phyloP scores from a whole-genome alignment of 2,888 invertebrate species.

The Oligia latruncula region DNA sequence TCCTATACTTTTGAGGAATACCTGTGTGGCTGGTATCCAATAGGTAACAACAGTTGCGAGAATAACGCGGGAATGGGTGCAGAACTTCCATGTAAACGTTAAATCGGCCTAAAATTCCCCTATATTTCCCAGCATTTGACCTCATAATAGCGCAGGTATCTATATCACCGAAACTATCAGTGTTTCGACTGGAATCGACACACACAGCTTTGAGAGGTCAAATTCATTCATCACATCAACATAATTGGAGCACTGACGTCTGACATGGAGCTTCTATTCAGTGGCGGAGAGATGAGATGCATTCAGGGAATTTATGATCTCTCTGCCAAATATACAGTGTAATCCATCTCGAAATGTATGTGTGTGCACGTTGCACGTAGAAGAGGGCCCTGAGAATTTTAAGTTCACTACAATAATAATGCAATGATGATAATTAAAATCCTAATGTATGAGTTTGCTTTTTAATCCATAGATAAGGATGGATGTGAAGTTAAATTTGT shows the following conservation, averaged over 20 bases:
- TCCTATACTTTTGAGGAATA: neutral
- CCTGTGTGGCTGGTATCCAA: slow-evolving; percentile 2
- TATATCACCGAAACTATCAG: neutral
- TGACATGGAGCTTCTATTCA: slow-evolving; percentile 51
- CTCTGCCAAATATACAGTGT: slow-evolving; percentile 40
- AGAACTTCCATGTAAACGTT: slow-evolving; percentile 5
- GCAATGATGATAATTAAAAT: neutral
- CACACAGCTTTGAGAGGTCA: slow-evolving; percentile 38
- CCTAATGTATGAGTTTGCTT: neutral
- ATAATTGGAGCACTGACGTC: slow-evolving; percentile 52
- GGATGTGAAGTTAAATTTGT: no score
- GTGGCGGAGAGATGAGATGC: slow-evolving; percentile 32
- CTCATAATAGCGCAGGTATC: neutral
- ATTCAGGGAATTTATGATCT: slow-evolving; percentile 35
- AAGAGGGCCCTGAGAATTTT: neutral
- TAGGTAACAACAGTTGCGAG: slow-evolving; percentile 3
- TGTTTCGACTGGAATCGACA: slow-evolving; percentile 26
- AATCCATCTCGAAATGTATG: slow-evolving; percentile 5
- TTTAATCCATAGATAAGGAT: no score
- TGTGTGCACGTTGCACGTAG: neutral
- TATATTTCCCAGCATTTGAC: neutral
- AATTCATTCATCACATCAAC: slow-evolving; percentile 54
- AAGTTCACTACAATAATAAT: neutral
- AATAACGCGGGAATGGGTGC: neutral
- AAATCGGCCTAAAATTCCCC: neutral